Evolutionary conservation across 2,888 invertebrate species (phyloP).

Genomic region (Aphidius colemani): DNA sequence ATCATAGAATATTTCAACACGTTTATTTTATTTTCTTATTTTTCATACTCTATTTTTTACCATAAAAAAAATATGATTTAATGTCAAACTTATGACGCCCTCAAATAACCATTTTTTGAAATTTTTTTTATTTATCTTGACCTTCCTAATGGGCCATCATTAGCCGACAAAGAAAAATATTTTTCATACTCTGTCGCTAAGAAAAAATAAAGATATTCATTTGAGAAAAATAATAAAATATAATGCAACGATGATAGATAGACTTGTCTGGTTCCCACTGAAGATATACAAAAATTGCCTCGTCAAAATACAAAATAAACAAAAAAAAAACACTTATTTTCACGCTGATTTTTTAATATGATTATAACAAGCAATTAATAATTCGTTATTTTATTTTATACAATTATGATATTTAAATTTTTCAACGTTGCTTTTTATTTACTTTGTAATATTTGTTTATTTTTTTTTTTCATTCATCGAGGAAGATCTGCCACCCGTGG

Average conservation of each 20-base stretch:
- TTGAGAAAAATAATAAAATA: neutral
- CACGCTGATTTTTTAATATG: too few species aligned
- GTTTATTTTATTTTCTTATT: neutral
- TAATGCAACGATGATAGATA: slow-evolving; percentile 30
- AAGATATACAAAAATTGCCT: slow-evolving; percentile 20
- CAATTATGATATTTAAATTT: too few species aligned
- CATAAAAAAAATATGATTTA: slow-evolving; percentile 7
- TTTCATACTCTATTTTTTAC: neutral
- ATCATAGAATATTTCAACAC: slow-evolving; percentile 5
- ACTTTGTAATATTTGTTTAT: too few species aligned
- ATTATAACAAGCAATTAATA: too few species aligned
- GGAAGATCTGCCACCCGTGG: too few species aligned
- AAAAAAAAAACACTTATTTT: too few species aligned
- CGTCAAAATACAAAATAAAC: neutral
- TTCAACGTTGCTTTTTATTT: too few species aligned
- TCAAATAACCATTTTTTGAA: slow-evolving; percentile 6
- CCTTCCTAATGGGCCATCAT: slow-evolving; percentile 8
- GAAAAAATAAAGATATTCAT: slow-evolving; percentile 3
- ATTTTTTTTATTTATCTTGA: slow-evolving; percentile 2
- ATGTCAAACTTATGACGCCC: slow-evolving; percentile 1
- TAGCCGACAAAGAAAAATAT: slow-evolving; percentile 35
- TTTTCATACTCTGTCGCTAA: slow-evolving; percentile 28
- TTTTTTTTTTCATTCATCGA: too few species aligned
- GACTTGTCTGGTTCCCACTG: slow-evolving; percentile 26
- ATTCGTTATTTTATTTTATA: too few species aligned